Conservation (phyloP, 2,888 invertebrate genomes). For the Arge pagana region DNA sequence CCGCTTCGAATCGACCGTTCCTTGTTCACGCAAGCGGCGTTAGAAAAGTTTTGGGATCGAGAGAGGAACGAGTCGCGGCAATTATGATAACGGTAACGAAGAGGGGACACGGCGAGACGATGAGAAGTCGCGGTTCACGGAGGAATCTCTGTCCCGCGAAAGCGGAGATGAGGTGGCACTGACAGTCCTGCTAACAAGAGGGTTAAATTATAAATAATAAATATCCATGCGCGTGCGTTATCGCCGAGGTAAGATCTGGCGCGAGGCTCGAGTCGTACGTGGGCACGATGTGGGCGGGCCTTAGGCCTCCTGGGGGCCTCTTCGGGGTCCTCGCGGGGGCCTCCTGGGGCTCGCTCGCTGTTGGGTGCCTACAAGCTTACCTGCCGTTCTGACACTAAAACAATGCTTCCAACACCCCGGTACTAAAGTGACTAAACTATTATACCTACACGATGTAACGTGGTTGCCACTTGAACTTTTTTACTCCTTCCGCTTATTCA, state of each 20-base stretch:
- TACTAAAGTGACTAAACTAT: constrained; percentile 35
- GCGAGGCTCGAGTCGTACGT: constrained; percentile 31
- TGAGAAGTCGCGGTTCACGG: too few species aligned
- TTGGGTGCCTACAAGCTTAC: constrained; percentile 38
- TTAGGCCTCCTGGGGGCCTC: constrained; percentile 31
- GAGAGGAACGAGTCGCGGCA: too few species aligned
- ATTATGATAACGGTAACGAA: too few species aligned
- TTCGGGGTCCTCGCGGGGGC: constrained; percentile 39
- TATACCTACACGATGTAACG: constrained; percentile 21
- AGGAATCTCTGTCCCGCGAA: neutral
- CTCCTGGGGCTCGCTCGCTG: constrained; percentile 50
- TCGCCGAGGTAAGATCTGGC: constrained; percentile 45
- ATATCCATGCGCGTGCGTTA: constrained; percentile 43
- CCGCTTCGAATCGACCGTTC: too few species aligned
- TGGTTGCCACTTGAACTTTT: constrained; percentile 11
- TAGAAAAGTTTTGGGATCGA: too few species aligned
- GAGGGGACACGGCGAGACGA: too few species aligned
- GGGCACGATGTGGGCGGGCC: constrained; percentile 57
- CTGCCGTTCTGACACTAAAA: constrained; percentile 27
- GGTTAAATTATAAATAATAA: constrained; percentile 52
- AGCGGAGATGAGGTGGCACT: neutral
- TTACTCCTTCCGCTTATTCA: too few species aligned
- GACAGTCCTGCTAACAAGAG: constrained; percentile 16
- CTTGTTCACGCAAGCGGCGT: too few species aligned
- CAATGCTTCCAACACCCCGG: constrained; percentile 22